Evolutionary conservation across 2,888 invertebrate species (phyloP).

Genomic region (Agrilus biguttatus): DNA sequence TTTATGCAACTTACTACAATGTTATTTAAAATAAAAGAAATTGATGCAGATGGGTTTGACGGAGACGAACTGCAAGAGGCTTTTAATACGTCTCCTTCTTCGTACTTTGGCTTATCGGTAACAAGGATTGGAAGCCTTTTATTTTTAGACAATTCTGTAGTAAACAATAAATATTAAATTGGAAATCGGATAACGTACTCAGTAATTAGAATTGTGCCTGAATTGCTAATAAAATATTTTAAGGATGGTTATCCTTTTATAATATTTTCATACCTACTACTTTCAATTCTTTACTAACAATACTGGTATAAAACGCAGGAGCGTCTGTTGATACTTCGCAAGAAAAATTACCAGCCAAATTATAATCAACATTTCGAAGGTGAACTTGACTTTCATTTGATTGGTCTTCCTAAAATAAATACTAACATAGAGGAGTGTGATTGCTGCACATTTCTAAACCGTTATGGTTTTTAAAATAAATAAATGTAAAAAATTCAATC

Average conservation of each 20-base stretch:
- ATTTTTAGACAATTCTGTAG: slow-evolving; percentile 51
- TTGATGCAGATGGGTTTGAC: slow-evolving; percentile 56
- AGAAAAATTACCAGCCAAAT: slow-evolving; percentile 61
- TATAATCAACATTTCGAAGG: slow-evolving; percentile 52
- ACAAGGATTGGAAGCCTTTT: slow-evolving; percentile 45
- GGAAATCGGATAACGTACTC: background rate
- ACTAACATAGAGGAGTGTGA: background rate
- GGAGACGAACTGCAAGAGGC: slow-evolving; percentile 75
- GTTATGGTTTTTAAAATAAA: too few relatives aligned
- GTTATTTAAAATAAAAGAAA: slow-evolving; percentile 66
- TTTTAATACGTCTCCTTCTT: slow-evolving; percentile 55
- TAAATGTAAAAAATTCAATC: too few relatives aligned
- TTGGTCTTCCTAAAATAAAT: slow-evolving; percentile 45
- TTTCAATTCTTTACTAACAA: slow-evolving; percentile 50
- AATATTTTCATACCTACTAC: slow-evolving; percentile 53
- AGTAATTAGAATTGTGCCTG: too few relatives aligned
- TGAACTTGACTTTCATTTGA: slow-evolving; percentile 65
- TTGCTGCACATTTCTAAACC: too few relatives aligned
- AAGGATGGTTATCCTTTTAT: too few relatives aligned
- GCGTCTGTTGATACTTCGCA: slow-evolving; percentile 69
- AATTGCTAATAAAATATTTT: too few relatives aligned
- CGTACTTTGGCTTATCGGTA: slow-evolving; percentile 59
- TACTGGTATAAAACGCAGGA: slow-evolving; percentile 55
- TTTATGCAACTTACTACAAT: slow-evolving; percentile 48
- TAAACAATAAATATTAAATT: slow-evolving; percentile 12